Evolutionary conservation across 2,113 vertebrate species (phyloP).

Genomic region (Indicator indicator): DNA sequence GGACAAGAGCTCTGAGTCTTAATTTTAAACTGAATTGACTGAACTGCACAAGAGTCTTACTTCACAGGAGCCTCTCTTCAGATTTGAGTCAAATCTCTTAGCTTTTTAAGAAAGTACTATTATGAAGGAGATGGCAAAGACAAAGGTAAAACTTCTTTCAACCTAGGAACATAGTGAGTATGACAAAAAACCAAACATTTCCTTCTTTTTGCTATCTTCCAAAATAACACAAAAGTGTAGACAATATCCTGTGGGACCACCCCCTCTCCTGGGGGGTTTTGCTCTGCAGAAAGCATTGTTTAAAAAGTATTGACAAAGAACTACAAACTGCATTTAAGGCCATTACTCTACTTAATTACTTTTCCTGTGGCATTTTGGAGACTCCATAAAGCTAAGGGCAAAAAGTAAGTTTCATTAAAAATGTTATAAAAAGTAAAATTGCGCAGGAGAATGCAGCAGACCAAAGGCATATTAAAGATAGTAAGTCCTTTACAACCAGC

Average conservation of each 20-base stretch:
- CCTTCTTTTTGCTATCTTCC: neutral
- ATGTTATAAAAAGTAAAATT: slow-evolving; percentile 16
- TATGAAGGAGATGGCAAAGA: neutral
- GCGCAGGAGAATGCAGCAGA: neutral
- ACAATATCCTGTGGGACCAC: neutral
- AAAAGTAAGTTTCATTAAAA: slow-evolving; percentile 27
- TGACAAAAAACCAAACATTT: neutral
- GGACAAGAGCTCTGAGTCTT: neutral
- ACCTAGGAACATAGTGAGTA: neutral
- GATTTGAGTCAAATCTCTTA: neutral
- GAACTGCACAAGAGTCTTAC: neutral
- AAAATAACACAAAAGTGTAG: neutral
- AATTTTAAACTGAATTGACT: neutral
- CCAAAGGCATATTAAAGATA: neutral
- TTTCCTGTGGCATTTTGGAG: neutral
- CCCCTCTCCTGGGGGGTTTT: neutral
- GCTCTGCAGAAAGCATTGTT: neutral
- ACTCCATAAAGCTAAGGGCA: neutral
- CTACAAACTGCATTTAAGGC: neutral
- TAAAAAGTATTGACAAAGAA: neutral
- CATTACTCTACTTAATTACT: slow-evolving; percentile 21
- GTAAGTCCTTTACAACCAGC: neutral
- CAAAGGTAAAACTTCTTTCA: neutral
- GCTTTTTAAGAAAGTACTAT: neutral
- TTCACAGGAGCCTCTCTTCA: neutral